These are phyloP conservation scores for Verasper variegatus DNA, from an alignment of 2,113 vertebrate species.

Conservation along the genomic window DNA sequence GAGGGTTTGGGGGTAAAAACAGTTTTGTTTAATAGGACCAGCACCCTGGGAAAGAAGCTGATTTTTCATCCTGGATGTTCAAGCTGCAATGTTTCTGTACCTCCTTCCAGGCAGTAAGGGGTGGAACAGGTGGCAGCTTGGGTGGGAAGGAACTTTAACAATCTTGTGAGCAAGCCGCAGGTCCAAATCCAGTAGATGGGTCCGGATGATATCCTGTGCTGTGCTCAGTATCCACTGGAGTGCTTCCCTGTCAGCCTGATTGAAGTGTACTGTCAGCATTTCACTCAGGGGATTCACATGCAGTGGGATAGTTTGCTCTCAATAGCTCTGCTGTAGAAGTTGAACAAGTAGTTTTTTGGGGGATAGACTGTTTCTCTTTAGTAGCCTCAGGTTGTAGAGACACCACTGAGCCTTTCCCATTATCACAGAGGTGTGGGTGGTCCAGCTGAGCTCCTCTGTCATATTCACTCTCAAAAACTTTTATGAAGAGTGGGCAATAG, in stretches of 20 bases:
- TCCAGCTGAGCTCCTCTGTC: neutral
- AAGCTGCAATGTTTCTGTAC: neutral
- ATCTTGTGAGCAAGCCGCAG: neutral
- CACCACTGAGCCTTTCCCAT: neutral
- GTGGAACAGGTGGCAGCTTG: slow-evolving; percentile 1
- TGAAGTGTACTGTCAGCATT: neutral
- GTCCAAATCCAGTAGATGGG: neutral
- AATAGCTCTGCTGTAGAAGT: neutral
- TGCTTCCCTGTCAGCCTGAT: neutral
- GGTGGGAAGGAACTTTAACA: neutral
- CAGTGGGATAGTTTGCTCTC: neutral
- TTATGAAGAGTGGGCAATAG: neutral
- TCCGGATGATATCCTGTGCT: neutral
- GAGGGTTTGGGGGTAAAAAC: neutral
- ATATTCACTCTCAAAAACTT: neutral
- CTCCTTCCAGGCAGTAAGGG: neutral
- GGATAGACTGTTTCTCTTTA: neutral
- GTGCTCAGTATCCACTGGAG: neutral
- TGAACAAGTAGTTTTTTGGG: neutral
- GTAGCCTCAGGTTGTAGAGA: neutral
- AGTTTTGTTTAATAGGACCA: neutral
- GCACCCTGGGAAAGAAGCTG: neutral
- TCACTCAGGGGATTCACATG: neutral
- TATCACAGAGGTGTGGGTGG: neutral
- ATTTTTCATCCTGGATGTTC: neutral